phyloP scores from a whole-genome alignment of 2,888 invertebrate genomes.

The Eristalinus aeneus region DNA sequence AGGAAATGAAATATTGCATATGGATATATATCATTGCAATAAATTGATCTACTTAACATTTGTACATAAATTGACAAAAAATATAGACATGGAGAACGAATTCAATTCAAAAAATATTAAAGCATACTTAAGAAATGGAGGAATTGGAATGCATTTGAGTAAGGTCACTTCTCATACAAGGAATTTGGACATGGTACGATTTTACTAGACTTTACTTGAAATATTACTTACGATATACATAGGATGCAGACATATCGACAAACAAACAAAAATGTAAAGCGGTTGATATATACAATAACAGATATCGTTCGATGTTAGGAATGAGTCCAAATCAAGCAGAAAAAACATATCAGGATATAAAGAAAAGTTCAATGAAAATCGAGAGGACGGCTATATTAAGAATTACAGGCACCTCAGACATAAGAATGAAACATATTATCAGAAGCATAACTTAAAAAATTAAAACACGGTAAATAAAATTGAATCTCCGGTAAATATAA shows the following conservation, averaged over 20 bases:
- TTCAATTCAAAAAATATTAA: conserved; percentile 26
- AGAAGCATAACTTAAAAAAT: conserved; percentile 9
- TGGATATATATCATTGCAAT: background rate
- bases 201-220: background rate
- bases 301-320: background rate
- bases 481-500: no score
- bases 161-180: background rate
- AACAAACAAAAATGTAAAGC: conserved; percentile 4
- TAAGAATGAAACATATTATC: conserved; percentile 34
- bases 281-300: conserved; percentile 1
- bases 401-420: no score
- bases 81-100: conserved; percentile 3
- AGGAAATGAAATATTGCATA: background rate
- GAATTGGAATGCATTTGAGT: background rate
- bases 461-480: background rate
- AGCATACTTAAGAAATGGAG: conserved; percentile 8
- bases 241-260: background rate
- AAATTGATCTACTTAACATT: background rate
- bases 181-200: background rate
- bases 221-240: background rate
- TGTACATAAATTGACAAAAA: background rate
- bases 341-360: no score
- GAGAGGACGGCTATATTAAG: background rate
- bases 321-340: conserved; percentile 1
- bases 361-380: conserved; percentile 2